Conservation (phyloP, 2,888 invertebrate species). For the Hydropsyche betteni region DNA sequence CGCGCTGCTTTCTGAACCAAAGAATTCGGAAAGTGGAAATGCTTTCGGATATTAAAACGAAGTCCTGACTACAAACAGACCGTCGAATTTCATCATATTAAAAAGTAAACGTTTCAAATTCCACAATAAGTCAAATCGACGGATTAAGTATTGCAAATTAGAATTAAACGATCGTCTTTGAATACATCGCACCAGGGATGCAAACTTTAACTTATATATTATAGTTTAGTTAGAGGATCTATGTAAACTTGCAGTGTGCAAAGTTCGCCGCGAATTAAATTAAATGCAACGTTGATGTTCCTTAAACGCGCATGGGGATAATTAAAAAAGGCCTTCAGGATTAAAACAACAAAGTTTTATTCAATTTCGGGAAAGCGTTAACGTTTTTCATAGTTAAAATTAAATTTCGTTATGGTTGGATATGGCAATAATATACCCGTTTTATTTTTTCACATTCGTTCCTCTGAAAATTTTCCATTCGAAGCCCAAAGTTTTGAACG, state of each 20-base stretch:
- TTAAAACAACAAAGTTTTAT: constrained; percentile 17
- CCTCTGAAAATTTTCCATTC: too few relatives aligned
- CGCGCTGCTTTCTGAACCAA: constrained; percentile 12
- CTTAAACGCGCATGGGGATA: constrained; percentile 20
- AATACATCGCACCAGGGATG: too few relatives aligned
- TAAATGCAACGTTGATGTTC: constrained; percentile 25
- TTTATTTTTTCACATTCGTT: too few relatives aligned
- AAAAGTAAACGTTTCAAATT: too few relatives aligned
- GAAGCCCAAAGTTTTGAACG: too few relatives aligned
- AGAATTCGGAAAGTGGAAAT: constrained; percentile 32
- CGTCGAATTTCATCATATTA: too few relatives aligned
- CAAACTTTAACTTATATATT: too few relatives aligned
- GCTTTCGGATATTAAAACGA: constrained; percentile 25
- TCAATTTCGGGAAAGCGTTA: constrained; percentile 1
- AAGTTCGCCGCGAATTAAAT: constrained; percentile 24
- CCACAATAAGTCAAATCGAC: too few relatives aligned
- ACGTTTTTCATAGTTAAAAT: constrained; percentile 8
- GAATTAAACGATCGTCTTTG: too few relatives aligned
- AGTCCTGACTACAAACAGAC: background rate
- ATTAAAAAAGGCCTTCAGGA: constrained; percentile 25
- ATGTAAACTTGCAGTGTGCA: constrained; percentile 28
- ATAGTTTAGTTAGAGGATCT: background rate
- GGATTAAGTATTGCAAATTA: too few relatives aligned
- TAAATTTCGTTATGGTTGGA: too few relatives aligned
- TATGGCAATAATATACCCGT: too few relatives aligned